Conservation (phyloP, 2,888 invertebrate species). For the Andrena haemorrhoa region DNA sequence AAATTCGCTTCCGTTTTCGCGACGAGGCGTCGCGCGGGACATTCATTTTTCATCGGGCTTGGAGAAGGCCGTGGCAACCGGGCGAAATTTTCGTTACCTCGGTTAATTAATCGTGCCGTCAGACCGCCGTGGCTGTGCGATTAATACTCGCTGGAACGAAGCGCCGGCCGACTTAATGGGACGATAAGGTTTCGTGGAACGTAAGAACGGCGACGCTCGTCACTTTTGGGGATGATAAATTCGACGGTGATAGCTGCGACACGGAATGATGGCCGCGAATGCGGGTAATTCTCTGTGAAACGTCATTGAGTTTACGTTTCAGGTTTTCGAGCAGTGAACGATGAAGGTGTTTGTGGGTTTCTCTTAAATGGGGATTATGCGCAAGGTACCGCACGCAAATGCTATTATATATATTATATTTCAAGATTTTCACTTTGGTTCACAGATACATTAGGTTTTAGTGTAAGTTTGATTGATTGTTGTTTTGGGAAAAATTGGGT, state of each 20-base stretch:
- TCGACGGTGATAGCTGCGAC: slow-evolving; percentile 5
- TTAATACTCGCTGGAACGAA: slow-evolving; percentile 1
- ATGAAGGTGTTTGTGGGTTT: neutral
- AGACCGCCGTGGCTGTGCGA: neutral
- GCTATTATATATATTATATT: too few species aligned
- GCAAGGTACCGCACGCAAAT: too few species aligned
- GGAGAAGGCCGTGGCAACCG: neutral
- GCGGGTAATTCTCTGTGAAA: neutral
- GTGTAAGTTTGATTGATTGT: too few species aligned
- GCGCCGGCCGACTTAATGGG: slow-evolving; percentile 9
- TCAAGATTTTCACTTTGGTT: too few species aligned
- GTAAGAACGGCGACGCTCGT: neutral
- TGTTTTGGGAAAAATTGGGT: too few species aligned
- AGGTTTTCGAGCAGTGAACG: neutral
- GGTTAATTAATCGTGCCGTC: neutral
- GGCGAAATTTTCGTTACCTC: neutral
- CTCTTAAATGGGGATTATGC: too few species aligned
- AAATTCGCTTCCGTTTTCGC: slow-evolving; percentile 44
- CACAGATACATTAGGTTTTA: too few species aligned
- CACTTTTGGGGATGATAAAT: slow-evolving; percentile 26
- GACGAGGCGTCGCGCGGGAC: neutral
- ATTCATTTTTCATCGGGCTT: slow-evolving; percentile 16
- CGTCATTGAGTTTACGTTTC: neutral
- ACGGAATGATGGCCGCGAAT: neutral
- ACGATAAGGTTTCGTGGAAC: slow-evolving; percentile 9